These are phyloP conservation scores for Aviceda subcristata DNA, from an alignment of 2,113 vertebrate genomes.

Conservation along the genomic window DNA sequence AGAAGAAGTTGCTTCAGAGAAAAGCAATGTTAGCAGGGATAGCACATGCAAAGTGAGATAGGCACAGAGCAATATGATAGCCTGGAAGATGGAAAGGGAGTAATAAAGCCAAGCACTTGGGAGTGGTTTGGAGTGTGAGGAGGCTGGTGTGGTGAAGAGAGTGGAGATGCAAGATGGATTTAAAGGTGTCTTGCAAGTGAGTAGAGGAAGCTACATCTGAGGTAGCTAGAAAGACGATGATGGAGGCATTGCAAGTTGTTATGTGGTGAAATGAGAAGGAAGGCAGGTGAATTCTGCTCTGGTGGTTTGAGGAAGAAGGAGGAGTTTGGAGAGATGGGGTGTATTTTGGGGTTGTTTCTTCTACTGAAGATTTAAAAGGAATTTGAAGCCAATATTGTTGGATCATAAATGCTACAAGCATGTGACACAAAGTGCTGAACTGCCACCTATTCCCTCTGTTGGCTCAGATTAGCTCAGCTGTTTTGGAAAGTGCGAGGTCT, in stretches of 20 bases:
- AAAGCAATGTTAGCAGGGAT: not conserved
- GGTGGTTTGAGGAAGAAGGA: not conserved
- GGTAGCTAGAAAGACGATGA: not conserved
- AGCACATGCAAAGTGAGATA: not conserved
- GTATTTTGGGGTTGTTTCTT: not conserved
- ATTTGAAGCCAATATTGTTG: not conserved
- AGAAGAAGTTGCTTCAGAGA: not conserved
- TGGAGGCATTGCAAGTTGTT: not conserved
- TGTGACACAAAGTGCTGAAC: not conserved
- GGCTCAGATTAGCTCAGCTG: not conserved
- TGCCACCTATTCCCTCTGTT: not conserved
- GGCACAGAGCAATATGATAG: not conserved
- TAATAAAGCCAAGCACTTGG: fast-evolving
- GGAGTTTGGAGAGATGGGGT: not conserved
- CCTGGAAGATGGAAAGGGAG: not conserved
- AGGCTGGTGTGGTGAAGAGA: not conserved
- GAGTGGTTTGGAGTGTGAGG: not conserved
- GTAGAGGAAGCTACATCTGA: not conserved
- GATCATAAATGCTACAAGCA: not conserved
- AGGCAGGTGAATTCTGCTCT: not conserved
- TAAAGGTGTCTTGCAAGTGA: not conserved
- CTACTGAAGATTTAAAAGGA: not conserved
- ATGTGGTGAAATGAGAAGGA: not conserved
- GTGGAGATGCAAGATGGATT: fast-evolving
- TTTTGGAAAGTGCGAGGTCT: not conserved